These are phyloP conservation scores for Stichopus horrens DNA, from an alignment of 53 echinoderm and acorn worm genomes.

Conservation along the genomic window DNA sequence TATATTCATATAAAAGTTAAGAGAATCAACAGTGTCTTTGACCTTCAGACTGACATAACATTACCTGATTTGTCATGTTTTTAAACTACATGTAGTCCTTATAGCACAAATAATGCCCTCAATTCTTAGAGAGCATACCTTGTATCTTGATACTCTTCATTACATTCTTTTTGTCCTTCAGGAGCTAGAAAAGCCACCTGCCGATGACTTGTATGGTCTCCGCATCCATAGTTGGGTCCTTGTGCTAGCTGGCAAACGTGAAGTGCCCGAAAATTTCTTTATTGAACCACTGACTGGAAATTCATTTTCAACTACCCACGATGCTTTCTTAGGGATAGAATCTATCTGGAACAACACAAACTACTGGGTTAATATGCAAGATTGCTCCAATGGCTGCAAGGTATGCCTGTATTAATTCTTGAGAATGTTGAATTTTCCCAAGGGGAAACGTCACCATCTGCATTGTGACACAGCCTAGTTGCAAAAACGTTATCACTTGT, in stretches of 20 bases:
- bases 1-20: too few species aligned
- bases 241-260: constrained; percentile 90
- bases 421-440: not conserved
- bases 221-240: constrained; percentile 97
- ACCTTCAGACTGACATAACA: too few species aligned
- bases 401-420: constrained; percentile 39
- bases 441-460: too few species aligned
- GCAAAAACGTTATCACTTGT: not conserved
- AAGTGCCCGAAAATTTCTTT: constrained; percentile 99
- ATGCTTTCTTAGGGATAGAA: constrained; percentile 88
- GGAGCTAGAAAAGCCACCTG: constrained; percentile 94
- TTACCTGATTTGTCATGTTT: too few species aligned
- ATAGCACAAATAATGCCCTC: too few species aligned
- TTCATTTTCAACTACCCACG: constrained; percentile 77
- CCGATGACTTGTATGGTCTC: constrained; percentile 90
- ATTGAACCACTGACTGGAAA: constrained; percentile 98
- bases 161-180: constrained; percentile 13
- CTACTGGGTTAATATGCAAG: constrained; percentile 99
- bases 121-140: too few species aligned
- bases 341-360: constrained; percentile 96
- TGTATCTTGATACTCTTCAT: too few species aligned
- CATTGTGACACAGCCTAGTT: not conserved
- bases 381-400: constrained; percentile 99
- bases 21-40: too few species aligned
- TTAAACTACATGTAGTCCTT: too few species aligned